Evolutionary conservation across 2,888 invertebrate species (phyloP), one percentile per base, ranked within the genome.

Genomic region (Altica lythri): DNA sequence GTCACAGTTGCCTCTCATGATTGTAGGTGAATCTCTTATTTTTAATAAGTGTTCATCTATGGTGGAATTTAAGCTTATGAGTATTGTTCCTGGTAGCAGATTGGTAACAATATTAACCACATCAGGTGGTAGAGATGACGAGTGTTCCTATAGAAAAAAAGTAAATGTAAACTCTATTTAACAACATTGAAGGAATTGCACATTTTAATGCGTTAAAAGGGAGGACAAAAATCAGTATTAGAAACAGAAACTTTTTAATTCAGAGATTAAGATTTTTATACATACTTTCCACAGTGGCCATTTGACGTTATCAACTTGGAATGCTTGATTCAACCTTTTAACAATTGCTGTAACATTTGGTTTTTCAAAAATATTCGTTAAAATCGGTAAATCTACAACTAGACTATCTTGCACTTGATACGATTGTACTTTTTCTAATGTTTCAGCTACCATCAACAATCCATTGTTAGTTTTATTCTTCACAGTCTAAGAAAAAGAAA

Each of bases 81-180:
- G 56, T 0, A 92, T 87, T 3, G 89, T 84, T 35, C 94, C 95
- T 0, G 91, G 91, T 59, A 96, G 76, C 50, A 94, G 76, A 71
- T 92, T 78, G 38, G 87, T 81, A 68, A 95, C 81, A 69, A 89
- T 82, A 14, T 86, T 84, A 25, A 82, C 74, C 40, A 81, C 77
- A 43, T 78, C 78, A 2, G 64, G 55, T 14, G 76, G 70, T 55
- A 77, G 37, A 8, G 60, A 60, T 6, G 60, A 62, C 4, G 63
- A 61, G 53, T 65, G 63, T 49, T 65, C 62, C 64, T 70, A 52
- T 44, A 50, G 49, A 49, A 38, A 46, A 37, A 32, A 27, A 48
- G 48, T 16, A 22, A 32, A 53, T 16, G 6, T 4, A 40, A 9
- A 14, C 6, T 14, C 12, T 25, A 1, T 14, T 38, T 8, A n/a